Conservation (phyloP, 2,888 invertebrate genomes). For the Hofmannophila pseudospretella region DNA sequence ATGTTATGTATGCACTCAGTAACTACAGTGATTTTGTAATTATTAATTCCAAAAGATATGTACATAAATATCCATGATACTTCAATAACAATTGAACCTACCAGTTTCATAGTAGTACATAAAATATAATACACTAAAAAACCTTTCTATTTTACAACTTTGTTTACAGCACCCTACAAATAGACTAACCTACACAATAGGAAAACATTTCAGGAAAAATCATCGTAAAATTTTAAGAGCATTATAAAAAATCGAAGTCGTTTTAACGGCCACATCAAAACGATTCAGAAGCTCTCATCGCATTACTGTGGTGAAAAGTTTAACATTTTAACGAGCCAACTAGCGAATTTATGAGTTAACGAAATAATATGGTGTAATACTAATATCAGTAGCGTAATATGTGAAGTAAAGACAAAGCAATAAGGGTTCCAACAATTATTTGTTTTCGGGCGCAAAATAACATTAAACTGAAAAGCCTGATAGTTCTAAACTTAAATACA, state of each 20-base stretch:
- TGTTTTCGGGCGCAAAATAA: too few relatives aligned
- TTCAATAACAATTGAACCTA: too few relatives aligned
- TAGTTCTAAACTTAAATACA: too few relatives aligned
- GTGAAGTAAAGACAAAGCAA: slow-evolving; percentile 48
- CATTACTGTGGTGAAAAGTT: slow-evolving; percentile 29
- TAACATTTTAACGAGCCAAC: slow-evolving; percentile 35
- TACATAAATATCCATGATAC: too few relatives aligned
- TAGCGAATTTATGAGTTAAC: slow-evolving; percentile 32
- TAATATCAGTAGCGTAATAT: slow-evolving; percentile 29
- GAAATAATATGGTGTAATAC: slow-evolving; percentile 35
- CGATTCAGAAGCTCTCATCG: slow-evolving; percentile 26
- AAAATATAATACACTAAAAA: too few relatives aligned
- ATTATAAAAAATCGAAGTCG: slow-evolving; percentile 17
- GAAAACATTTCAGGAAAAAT: slow-evolving; percentile 3
- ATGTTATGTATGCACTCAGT: too few relatives aligned
- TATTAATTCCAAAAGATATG: too few relatives aligned
- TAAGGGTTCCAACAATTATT: slow-evolving; percentile 24
- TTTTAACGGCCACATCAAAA: slow-evolving; percentile 35
- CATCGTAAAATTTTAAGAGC: slow-evolving; percentile 10
- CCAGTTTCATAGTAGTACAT: too few relatives aligned
- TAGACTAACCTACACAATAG: not conserved
- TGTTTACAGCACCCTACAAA: not conserved
- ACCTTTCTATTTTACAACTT: slow-evolving; percentile 1
- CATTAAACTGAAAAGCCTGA: too few relatives aligned
- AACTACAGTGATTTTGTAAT: too few relatives aligned